phyloP scores from a whole-genome alignment of 2,888 invertebrate genomes.

The Lampropteryx suffumata region DNA sequence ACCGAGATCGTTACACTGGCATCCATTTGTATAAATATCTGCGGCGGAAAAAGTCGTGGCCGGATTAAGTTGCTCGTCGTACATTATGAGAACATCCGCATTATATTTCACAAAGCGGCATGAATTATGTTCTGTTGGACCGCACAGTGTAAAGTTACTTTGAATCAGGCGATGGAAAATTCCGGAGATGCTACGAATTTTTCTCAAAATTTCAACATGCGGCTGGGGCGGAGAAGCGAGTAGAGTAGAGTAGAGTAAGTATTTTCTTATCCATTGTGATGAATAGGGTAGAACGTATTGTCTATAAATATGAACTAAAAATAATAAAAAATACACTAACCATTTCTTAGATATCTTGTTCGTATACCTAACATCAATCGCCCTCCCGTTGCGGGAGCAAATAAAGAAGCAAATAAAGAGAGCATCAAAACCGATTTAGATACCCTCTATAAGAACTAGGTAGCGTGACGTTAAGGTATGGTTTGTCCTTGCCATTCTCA shows the following conservation, averaged over 20 bases:
- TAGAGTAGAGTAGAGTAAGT: too few species aligned
- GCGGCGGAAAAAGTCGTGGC: slow-evolving; percentile 65
- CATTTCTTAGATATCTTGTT: too few species aligned
- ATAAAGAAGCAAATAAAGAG: too few species aligned
- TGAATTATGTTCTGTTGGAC: slow-evolving; percentile 69
- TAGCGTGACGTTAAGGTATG: too few species aligned
- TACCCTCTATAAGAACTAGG: too few species aligned
- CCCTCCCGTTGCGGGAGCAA: too few species aligned
- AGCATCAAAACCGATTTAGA: too few species aligned
- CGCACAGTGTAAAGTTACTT: slow-evolving; percentile 64
- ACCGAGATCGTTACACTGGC: slow-evolving; percentile 48
- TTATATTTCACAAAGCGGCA: slow-evolving; percentile 74
- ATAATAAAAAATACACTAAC: too few species aligned
- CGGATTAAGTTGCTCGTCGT: slow-evolving; percentile 75
- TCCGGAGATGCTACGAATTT: slow-evolving; percentile 41
- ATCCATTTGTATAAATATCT: slow-evolving; percentile 63
- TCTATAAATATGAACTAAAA: too few species aligned
- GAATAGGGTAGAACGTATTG: neutral
- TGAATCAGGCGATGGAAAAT: slow-evolving; percentile 61
- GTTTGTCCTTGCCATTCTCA: too few species aligned
- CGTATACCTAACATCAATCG: too few species aligned
- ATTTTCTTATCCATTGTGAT: slow-evolving; percentile 2
- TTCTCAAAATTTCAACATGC: slow-evolving; percentile 24
- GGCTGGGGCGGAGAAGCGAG: slow-evolving; percentile 1
- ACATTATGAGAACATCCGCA: slow-evolving; percentile 76